Evolutionary conservation across 2,113 vertebrate species (phyloP).

Genomic region (Saguinus imperator): DNA sequence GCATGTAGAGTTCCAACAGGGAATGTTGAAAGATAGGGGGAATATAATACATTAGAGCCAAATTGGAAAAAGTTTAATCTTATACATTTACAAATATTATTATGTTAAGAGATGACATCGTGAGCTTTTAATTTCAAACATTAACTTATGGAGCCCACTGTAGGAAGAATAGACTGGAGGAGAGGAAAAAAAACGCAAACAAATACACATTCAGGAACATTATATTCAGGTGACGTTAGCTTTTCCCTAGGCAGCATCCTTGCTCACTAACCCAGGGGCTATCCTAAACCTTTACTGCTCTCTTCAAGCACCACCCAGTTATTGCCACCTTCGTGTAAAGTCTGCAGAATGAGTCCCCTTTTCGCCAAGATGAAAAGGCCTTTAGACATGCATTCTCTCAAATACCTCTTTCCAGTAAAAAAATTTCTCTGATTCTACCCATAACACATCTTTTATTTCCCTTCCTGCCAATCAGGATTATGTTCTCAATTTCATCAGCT

Average conservation of each 20-base stretch:
- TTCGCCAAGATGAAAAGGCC: neutral
- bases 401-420: neutral
- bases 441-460: neutral
- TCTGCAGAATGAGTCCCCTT: neutral
- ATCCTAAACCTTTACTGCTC: fast-evolving
- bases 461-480: neutral
- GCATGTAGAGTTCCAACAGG: neutral
- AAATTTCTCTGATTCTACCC: neutral
- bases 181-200: neutral
- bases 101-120: neutral
- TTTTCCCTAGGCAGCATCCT: neutral
- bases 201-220: no score
- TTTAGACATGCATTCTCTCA: neutral
- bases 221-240: neutral
- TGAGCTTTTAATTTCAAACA: neutral
- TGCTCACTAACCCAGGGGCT: neutral
- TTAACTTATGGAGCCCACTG: neutral
- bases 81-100: neutral
- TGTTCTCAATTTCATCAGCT: neutral
- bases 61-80: neutral
- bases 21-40: neutral
- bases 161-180: neutral
- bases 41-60: neutral
- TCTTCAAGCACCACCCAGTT: neutral
- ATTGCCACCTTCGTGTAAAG: neutral